These are phyloP conservation scores for Spheniscus mendiculus DNA, from an alignment of 2,113 vertebrate species.

Conservation along the genomic window DNA sequence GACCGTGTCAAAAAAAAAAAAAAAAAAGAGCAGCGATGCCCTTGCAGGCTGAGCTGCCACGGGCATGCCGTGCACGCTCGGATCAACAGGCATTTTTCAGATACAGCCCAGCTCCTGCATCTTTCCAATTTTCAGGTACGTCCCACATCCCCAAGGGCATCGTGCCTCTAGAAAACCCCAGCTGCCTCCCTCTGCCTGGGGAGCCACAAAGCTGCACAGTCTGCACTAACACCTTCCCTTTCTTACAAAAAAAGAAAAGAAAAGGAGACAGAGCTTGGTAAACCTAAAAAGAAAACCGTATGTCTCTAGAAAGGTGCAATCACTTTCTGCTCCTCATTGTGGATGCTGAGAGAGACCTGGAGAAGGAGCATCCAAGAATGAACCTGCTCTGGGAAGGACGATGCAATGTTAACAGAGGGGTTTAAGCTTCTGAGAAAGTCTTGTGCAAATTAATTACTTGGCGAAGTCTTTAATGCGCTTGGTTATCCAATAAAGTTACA, in stretches of 20 bases:
- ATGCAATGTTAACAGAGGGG: background rate
- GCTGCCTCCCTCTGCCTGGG: background rate
- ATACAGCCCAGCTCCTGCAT: background rate
- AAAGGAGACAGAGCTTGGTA: background rate
- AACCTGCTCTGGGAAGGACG: background rate
- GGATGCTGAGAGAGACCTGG: background rate
- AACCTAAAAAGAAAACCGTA: background rate
- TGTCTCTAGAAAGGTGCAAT: background rate
- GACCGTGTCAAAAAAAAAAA: background rate
- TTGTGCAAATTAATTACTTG: background rate
- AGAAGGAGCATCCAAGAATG: background rate
- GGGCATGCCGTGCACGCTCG: fast-evolving
- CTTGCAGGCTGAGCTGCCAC: background rate
- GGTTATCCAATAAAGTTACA: background rate
- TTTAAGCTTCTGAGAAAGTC: background rate
- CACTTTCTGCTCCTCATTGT: background rate
- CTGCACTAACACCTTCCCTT: background rate
- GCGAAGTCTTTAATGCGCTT: fast-evolving
- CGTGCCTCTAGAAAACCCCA: background rate
- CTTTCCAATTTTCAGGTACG: background rate
- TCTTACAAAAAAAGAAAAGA: no score
- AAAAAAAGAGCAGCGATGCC: background rate
- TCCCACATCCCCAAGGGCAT: background rate
- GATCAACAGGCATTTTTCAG: background rate
- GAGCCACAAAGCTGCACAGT: background rate